Evolutionary conservation across 53 echinoderm and acorn worm genomes (phyloP), one percentile per base, ranked within the genome.

Genomic region (Apostichopus leukothele): DNA sequence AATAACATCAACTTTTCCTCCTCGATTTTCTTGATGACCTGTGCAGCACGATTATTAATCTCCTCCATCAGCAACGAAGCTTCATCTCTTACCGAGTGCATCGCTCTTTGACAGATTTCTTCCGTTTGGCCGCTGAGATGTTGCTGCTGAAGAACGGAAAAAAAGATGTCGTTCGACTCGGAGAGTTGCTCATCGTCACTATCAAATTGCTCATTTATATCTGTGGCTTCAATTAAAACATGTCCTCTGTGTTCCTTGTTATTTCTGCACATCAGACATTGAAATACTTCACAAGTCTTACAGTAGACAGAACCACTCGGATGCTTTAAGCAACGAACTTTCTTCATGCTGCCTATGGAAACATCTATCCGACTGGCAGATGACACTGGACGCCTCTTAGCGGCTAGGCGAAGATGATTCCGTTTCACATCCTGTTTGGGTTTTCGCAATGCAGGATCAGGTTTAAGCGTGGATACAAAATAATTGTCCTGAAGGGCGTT

Each of bases 161-260:
- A 25, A 67, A 85, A 66, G 10, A 66, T 11, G 85, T 85, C 85
- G 9, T 81, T 51, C 18, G 54, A 54, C 26, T 66, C 67, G 20
- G 74, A 74, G 20, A 74, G 20, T 39, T 39, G 39, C 23, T 85
- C 85, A 4, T 85, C 85, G 22, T 85, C 85, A 26, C 85, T 67
- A 52, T 76, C 50, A 18, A 71, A 13, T 13, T 63, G 13, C 18
- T 83, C 83, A 50, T 66, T 50, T 2, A 63, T 67, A 23, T 85
- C 85, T 10, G 66, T 67, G 11, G 85, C 85, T 60, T 85, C 85
- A 26, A 67, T 67, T 12, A 85, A 50, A 22, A 23, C 67, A 59
- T 85, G 85, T 60, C 85, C 85, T 85, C 67, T 10, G 61, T 85
- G 85, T 67, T 85, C 85, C 67, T 67, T 85, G 85, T 66, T 66